Base-by-base conservation (phyloP, 2,113 vertebrate species). In the Tricholaema leucomelas region DNA sequence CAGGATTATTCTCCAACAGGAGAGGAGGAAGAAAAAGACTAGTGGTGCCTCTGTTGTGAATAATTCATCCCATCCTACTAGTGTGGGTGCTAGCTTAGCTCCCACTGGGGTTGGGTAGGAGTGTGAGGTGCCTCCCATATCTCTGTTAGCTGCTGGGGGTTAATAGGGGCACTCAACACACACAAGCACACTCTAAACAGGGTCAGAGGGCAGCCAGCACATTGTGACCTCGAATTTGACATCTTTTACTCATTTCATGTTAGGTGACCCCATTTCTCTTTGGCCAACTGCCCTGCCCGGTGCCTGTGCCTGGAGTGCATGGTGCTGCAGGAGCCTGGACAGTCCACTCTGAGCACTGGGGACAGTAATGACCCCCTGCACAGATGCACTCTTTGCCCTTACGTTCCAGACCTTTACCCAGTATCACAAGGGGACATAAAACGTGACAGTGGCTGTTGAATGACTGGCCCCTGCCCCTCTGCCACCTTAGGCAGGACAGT, bases 81-180 rank as follows among this genome's bases (percentile, higher is more conserved):
- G 59, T 10, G 15, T 82, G 63, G 93, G 87, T 94, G 75, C 75
- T 64, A 63, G 69, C 75, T 56, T 44, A 50, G 67, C 78, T 91
- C 84, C 64, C 5, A 1, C 52, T 38, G 5, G 46, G 59, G 55
- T 5, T 85, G 36, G 42, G 64, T 71, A 71, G 87, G 74, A 79
- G 78, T 25, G 54, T 0, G 15, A 61, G 89, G 44, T 89, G 75
- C 79, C 60, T 91, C 84, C 67, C 35, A 0, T 33, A 12, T 74
- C 91, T 87, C 87, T 0, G 2, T 85, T 74, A 61, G 85, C 89
- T 95, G 69, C 82, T 92, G 85, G 79, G 82, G 91, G 91, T 93
- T 96, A 91, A 94, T 90, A 95, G 85, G 94, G 81, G 87, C 91
- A 91, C 79, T 93, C 87, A 88, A 77, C 91, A 95, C 91, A 87